A percentile compares a stretch with the other conserved stretches of the same genome.
Conservation (phyloP, 2,888 invertebrate species). For the Macaria liturata region DNA sequence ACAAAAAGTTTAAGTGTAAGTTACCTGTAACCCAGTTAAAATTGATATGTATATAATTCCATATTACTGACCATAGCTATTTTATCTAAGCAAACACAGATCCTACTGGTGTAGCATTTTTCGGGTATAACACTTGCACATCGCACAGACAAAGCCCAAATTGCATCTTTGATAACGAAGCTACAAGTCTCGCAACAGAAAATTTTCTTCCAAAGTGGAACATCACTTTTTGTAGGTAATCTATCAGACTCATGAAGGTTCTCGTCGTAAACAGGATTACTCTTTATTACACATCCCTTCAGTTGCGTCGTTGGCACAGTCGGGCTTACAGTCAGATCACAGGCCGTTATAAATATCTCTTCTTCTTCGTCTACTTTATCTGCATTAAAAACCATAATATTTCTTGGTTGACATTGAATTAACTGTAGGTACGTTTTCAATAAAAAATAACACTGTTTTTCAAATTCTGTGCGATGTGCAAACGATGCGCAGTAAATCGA, state of each 20-base stretch:
- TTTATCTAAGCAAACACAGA: constrained; percentile 54
- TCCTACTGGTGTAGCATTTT: constrained; percentile 46
- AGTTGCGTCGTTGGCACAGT: constrained; percentile 42
- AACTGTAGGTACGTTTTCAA: constrained; percentile 19
- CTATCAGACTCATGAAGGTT: constrained; percentile 20
- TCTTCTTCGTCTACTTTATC: constrained; percentile 55
- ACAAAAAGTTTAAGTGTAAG: too few species aligned
- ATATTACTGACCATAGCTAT: constrained; percentile 51
- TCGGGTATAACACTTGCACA: constrained; percentile 58
- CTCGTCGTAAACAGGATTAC: constrained; percentile 36
- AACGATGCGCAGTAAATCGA: constrained; percentile 30
- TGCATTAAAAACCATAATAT: constrained; percentile 35
- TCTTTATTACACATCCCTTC: constrained; percentile 60
- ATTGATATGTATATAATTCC: neutral
- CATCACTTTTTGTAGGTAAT: constrained; percentile 21
- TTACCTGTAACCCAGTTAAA: too few species aligned
- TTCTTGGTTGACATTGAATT: constrained; percentile 4
- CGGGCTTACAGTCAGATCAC: constrained; percentile 57
- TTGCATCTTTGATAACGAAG: constrained; percentile 43
- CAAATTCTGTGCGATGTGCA: constrained; percentile 56
- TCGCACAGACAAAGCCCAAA: constrained; percentile 70
- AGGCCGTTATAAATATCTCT: constrained; percentile 61
- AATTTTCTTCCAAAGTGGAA: constrained; percentile 52
- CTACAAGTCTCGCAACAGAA: constrained; percentile 53
- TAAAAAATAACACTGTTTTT: constrained; percentile 65